phyloP scores from a whole-genome alignment of 2,888 invertebrate species.

The Nematopogon swammerdamellus region DNA sequence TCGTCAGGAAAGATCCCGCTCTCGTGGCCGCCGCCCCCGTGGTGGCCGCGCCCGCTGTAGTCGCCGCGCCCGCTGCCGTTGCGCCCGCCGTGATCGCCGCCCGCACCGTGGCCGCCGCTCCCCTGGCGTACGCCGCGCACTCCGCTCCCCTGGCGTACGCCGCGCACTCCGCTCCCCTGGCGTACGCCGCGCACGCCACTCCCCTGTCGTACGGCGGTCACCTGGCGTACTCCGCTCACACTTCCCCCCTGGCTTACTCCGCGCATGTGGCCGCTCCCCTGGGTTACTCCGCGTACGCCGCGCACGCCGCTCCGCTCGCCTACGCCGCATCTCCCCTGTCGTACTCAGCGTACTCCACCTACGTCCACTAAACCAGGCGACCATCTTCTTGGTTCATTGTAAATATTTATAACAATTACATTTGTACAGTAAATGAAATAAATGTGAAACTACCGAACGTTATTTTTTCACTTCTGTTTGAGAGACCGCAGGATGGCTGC shows the following conservation, averaged over 20 bases:
- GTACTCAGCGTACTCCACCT: neutral
- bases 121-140: too few relatives aligned
- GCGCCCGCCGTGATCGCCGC: slow-evolving; percentile 8
- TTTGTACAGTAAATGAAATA: too few relatives aligned
- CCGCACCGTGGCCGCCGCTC: slow-evolving; percentile 13
- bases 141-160: slow-evolving; percentile 11
- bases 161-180: too few relatives aligned
- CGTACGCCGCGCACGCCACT: too few relatives aligned
- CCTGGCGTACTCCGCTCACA: slow-evolving; percentile 13
- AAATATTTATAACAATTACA: too few relatives aligned
- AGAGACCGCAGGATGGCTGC: too few relatives aligned
- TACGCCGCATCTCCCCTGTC: slow-evolving; percentile 14
- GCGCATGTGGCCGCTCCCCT: slow-evolving; percentile 22
- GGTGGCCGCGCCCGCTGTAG: slow-evolving; percentile 10
- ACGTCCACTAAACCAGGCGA: too few relatives aligned
- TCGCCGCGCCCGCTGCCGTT: slow-evolving; percentile 8
- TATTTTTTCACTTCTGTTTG: too few relatives aligned
- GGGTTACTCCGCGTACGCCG: slow-evolving; percentile 15
- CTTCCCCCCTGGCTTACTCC: slow-evolving; percentile 15
- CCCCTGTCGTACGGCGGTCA: slow-evolving; percentile 12
- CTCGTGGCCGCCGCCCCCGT: slow-evolving; percentile 21
- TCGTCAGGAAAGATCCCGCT: slow-evolving; percentile 47
- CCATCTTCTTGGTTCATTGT: too few relatives aligned
- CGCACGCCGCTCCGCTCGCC: slow-evolving; percentile 10
- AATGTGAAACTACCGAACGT: too few relatives aligned